Evolutionary conservation across 1,140 invertebrate species (phyloP).

Genomic region (Aphelenchoides avenae): DNA sequence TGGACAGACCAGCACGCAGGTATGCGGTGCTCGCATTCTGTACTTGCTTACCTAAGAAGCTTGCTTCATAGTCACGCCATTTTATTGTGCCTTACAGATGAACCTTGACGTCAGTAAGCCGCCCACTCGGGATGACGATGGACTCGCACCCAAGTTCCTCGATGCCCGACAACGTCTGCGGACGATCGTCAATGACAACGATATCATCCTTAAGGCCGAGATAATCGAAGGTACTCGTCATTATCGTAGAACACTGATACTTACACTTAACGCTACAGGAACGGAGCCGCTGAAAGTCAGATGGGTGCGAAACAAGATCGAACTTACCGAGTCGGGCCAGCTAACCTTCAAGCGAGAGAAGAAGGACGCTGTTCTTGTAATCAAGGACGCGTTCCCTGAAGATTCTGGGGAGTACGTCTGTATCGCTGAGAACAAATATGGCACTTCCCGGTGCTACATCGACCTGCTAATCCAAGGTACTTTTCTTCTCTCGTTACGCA

Average conservation of each 20-base stretch:
- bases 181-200: slow-evolving; percentile 11
- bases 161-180: slow-evolving; percentile 20
- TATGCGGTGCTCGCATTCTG: neutral
- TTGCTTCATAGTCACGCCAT: neutral
- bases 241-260: no score
- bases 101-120: slow-evolving; percentile 37
- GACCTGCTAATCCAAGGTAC: slow-evolving; percentile 39
- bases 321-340: slow-evolving; percentile 32
- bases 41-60: neutral
- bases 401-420: slow-evolving; percentile 82
- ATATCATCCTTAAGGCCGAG: slow-evolving; percentile 39
- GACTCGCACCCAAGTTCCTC: slow-evolving; percentile 31
- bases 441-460: slow-evolving; percentile 29
- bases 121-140: slow-evolving; percentile 24
- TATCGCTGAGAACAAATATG: slow-evolving; percentile 72
- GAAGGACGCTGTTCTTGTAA: slow-evolving; percentile 21
- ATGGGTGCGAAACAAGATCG: slow-evolving; percentile 45
- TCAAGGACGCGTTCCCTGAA: slow-evolving; percentile 74
- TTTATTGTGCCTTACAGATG: slow-evolving; percentile 33
- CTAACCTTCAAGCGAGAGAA: slow-evolving; percentile 37
- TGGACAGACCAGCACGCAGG: slow-evolving; percentile 4
- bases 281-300: slow-evolving; percentile 41
- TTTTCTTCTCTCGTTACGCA: slow-evolving; percentile 8
- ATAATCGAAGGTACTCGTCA: slow-evolving; percentile 48
- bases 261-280: slow-evolving; percentile 23